A percentile compares a stretch with the other conserved stretches of the same genome.
These are phyloP conservation scores for human (Homo sapiens) DNA, from an alignment of 2,113 vertebrate species.

Conservation along the genomic window DNA sequence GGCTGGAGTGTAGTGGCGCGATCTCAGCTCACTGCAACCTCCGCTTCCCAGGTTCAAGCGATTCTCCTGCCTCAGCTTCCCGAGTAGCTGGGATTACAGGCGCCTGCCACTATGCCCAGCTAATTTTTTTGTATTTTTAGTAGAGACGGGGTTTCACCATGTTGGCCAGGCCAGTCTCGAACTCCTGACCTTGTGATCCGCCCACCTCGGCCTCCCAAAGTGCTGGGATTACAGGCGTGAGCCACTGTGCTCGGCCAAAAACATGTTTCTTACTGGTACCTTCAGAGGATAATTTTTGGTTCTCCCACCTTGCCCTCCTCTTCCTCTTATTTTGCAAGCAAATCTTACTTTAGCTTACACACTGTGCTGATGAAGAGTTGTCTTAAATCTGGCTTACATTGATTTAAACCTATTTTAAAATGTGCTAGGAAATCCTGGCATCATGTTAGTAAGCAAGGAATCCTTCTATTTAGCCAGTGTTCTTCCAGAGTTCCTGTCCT, in stretches of 20 bases:
- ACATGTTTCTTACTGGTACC: neutral
- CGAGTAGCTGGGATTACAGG: too few relatives aligned
- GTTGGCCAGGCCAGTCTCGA: too few relatives aligned
- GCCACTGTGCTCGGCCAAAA: neutral
- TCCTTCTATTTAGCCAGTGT: neutral
- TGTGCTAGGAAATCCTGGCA: slow-evolving; percentile 27
- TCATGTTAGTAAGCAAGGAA: neutral
- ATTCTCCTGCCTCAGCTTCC: too few relatives aligned
- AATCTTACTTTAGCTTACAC: neutral
- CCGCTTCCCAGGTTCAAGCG: too few relatives aligned
- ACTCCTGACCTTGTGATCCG: too few relatives aligned
- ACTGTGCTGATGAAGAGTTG: neutral
- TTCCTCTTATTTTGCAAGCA: neutral
- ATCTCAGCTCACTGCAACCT: too few relatives aligned
- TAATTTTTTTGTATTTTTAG: too few relatives aligned
- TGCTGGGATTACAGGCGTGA: too few relatives aligned
- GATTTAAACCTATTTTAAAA: slow-evolving; percentile 38
- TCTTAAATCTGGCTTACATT: neutral
- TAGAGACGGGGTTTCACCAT: too few relatives aligned
- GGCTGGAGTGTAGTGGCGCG: too few relatives aligned
- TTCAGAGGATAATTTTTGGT: neutral
- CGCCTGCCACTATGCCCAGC: too few relatives aligned
- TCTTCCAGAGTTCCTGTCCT: neutral
- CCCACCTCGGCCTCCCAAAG: too few relatives aligned
- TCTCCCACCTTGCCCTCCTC: neutral